Evolutionary conservation across 2,888 invertebrate genomes (phyloP).

Genomic region (Dastarcus helophoroides): DNA sequence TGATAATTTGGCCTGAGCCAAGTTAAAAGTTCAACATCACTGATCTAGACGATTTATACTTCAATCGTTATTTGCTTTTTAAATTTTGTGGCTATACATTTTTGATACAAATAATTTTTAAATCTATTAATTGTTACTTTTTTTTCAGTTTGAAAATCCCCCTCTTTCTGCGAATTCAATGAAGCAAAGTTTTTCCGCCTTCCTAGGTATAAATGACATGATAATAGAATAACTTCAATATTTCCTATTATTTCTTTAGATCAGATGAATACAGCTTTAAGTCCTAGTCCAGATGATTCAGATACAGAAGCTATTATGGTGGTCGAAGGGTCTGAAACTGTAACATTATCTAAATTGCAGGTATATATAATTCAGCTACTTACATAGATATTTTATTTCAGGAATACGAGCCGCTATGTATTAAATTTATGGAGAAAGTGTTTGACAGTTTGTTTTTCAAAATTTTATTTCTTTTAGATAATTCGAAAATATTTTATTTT

Average conservation of each 20-base stretch:
- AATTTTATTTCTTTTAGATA: too few relatives aligned
- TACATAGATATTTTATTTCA: too few relatives aligned
- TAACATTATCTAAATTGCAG: constrained; percentile 49
- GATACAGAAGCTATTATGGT: constrained; percentile 58
- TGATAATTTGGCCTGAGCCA: too few relatives aligned
- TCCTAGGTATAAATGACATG: constrained; percentile 43
- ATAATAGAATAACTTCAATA: constrained; percentile 4
- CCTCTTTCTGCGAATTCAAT: constrained; percentile 60
- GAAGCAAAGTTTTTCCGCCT: constrained; percentile 60
- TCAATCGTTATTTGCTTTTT: constrained; percentile 5
- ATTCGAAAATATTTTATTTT: too few relatives aligned
- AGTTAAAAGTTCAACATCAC: too few relatives aligned
- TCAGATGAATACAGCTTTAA: constrained; percentile 58
- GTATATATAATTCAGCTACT: too few relatives aligned
- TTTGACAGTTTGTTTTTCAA: too few relatives aligned
- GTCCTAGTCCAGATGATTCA: constrained; percentile 56
- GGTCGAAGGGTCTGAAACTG: constrained; percentile 52
- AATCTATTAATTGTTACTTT: constrained; percentile 4
- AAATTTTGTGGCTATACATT: constrained; percentile 1
- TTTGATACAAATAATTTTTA: constrained; percentile 1
- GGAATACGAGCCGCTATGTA: too few relatives aligned
- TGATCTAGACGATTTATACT: too few relatives aligned
- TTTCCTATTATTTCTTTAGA: constrained; percentile 34
- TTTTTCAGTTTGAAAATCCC: constrained; percentile 53
- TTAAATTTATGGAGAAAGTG: too few relatives aligned